phyloP scores from a whole-genome alignment of 2,888 invertebrate genomes.

The Drosophila leonis region DNA sequence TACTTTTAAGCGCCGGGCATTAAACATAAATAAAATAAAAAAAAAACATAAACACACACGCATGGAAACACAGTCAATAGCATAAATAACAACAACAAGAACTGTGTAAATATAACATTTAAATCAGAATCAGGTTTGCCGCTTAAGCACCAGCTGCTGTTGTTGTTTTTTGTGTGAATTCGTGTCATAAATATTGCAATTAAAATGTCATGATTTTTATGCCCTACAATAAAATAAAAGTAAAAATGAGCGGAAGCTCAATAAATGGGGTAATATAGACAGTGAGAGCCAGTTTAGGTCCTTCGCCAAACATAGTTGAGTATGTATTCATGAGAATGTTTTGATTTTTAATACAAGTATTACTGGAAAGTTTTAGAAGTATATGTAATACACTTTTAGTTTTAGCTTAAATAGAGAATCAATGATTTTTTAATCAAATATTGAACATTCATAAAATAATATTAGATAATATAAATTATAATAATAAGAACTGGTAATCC shows the following conservation, averaged over 20 bases:
- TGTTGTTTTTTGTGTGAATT: slow-evolving; percentile 4
- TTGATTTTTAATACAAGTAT: neutral
- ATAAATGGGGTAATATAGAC: neutral
- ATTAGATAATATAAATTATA: too few relatives aligned
- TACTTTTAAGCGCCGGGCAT: slow-evolving; percentile 20
- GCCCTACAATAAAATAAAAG: slow-evolving; percentile 1
- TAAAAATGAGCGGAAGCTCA: neutral
- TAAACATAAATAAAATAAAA: slow-evolving; percentile 47
- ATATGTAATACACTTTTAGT: too few relatives aligned
- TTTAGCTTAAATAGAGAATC: too few relatives aligned
- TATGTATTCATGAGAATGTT: neutral
- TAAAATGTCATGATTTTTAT: slow-evolving; percentile 42
- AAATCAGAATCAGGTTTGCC: slow-evolving; percentile 26
- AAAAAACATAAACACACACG: slow-evolving; percentile 10
- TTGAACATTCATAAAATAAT: too few relatives aligned
- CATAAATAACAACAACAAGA: slow-evolving; percentile 21
- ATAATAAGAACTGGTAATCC: too few relatives aligned
- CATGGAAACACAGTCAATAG: slow-evolving; percentile 5
- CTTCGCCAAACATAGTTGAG: neutral
- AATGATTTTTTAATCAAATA: too few relatives aligned
- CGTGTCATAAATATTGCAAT: slow-evolving; percentile 56
- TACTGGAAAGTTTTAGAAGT: too few relatives aligned
- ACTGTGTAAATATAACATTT: slow-evolving; percentile 33
- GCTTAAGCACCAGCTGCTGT: slow-evolving; percentile 34
- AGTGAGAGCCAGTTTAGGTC: neutral